Evolutionary conservation across 2,113 vertebrate species (phyloP), one percentile per base, ranked within the genome.

Genomic region (Centrocercus urophasianus): DNA sequence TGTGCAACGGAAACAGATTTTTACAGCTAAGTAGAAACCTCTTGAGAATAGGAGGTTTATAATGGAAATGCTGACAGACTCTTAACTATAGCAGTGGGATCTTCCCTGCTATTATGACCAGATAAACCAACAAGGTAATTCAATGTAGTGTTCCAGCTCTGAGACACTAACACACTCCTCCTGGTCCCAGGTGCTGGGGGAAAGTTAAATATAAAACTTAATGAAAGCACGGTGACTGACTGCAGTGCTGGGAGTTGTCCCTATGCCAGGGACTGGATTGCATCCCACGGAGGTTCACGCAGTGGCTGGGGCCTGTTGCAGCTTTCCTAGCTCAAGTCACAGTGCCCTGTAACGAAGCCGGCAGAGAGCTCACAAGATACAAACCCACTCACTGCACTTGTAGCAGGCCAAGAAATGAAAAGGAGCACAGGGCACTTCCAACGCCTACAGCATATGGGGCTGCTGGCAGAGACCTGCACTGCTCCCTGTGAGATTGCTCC

Each of bases 41-140:
- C 92, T 82, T 77, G 95, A 96, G 94, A 84, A 59, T 71, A 77
- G 91, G 42, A 61, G 74, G 30, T 84, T 91, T 89, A 57, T 93
- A 96, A 96, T 95, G 92, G 95, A 96, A 94, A 94, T 93, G 92
- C 86, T 95, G 96, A 96, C 96, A 96, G 89, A 84, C 65, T 77
- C 85, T 75, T 93, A 96, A 96, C 93, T 94, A 45, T 66, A 93
- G 90, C 92, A 71, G 63, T 79, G 94, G 94, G 96, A 96, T 96
- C 67, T 96, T 74, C 82, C 63, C 82, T 90, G 91, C 91, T 95
- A 21, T 96, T 96, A 86, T 86, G 95, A 94, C 96, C 95, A 97
- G 94, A 96, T 96, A 96, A 96, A 96, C 95, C 95, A 95, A 96
- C 89, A 95, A 93, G 94, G 91, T 94, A 96, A 96, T 96, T 96